Base-by-base conservation (phyloP, 2,113 vertebrate species). In the Pedetes capensis region DNA sequence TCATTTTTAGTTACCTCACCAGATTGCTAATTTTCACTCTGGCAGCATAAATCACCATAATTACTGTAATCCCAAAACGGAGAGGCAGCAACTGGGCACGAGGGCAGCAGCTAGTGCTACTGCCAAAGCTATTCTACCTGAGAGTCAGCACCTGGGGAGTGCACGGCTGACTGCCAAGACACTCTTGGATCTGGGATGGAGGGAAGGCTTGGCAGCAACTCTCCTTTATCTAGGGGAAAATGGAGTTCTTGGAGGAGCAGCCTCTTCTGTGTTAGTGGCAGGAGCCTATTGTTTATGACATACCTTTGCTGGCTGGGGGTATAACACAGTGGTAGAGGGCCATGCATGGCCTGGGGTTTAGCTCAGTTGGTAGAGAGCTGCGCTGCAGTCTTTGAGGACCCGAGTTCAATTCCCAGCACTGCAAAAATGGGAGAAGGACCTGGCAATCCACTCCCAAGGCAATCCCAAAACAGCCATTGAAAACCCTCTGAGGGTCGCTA, bases 21-120 rank as follows among this genome's bases (percentile, higher is more conserved):
- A 96, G 95, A 96, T 93, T 97, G 96, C 89, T 96, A 87, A 95
- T 97, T 97, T 97, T 96, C 96, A 95, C 93, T 81, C 80, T 63
- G 87, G 89, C 55, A 42, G 83, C 96, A 93, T 94, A 94, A 94
- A 93, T 97, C 93, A 94, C 87, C 95, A 85, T 94, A 87, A 97
- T 96, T 25, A 95, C 89, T 71, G 20, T 37, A 57, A 96, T 92
- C 83, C 71, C 81, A 13, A 69, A 32, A 74, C 0, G 3, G 37
- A 82, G 64, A 82, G 69, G 85, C 86, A 74, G 85, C 86, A 93
- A 32, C 76, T 75, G 29, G 57, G 86, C 64, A 25, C 25, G n/a
- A 29, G 69, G 68, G 61, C 68, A 74, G 72, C 32, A n/a, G 75
- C 87, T 55, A 2, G 20, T 13, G 61, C 12, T 32, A 13, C 53